Evolutionary conservation across 2,113 vertebrate species (phyloP), one percentile per base, ranked within the genome.

Genomic region (Ctenodactylus gundi): DNA sequence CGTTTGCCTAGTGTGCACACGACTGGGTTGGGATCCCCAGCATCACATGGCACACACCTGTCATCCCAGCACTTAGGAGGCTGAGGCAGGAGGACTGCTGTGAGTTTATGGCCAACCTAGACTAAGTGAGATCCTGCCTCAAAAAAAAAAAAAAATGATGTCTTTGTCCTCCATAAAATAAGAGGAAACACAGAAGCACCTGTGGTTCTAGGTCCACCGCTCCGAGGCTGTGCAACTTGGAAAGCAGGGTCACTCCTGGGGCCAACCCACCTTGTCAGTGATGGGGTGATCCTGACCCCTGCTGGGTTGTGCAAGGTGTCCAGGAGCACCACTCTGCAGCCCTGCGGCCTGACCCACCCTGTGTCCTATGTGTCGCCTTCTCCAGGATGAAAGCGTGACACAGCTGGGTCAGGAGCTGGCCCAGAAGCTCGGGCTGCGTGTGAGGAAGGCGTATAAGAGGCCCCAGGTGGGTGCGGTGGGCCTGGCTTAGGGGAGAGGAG

Each of bases 321-420:
- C 62, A 7, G 1, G 55, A 90, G 53, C 76, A 36, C 7, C 18
- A 64, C 58, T 46, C 4, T 1, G 7, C 4, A 70, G 72, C n/a
- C 0, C 11, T 18, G 41, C 39, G 3, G 18, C 34, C 80, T 58
- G 17, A 41, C 60, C 36, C 6, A 3, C 64, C 12, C 25, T 36
- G 6, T 34, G 18, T 18, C 46, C 83, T 13, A 0, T 64, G 39
- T 76, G 55, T 90, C 72, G 6, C 55, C 77, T 53, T 96, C 73
- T 94, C 58, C 96, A 99, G 99, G 99, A 99, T 97, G 98, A 99
- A 94, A 98, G 98, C 0, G 99, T 99, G 90, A 99, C 98, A 0
- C 99, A 99, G 0, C 98, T 99, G 13, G 99, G 99, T 13, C 99
- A 99, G 98, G 99, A 99, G 86, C 98, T 99, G 94, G 98, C 99